Evolutionary conservation across 2,888 invertebrate species (phyloP), one percentile per base, ranked within the genome.

Genomic region (Hydrotaea diabolus): DNA sequence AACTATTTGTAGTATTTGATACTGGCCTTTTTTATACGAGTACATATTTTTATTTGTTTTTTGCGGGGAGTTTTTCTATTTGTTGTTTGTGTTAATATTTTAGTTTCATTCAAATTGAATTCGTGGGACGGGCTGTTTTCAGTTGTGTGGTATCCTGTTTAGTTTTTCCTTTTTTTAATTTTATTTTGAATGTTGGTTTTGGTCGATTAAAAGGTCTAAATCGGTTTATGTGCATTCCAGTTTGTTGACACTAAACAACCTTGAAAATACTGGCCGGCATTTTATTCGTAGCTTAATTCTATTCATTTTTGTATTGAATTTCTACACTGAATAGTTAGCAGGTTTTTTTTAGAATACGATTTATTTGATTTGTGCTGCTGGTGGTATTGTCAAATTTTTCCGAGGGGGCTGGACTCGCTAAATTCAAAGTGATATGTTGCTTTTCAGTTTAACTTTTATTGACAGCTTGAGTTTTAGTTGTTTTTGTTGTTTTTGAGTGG

Each of bases 171-270:
- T 64, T 36, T 74, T n/a, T n/a, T n/a, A n/a, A n/a, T n/a, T n/a
- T n/a, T n/a, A n/a, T 80, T 39, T 53, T 17, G 53, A 19, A 2
- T 2, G 15, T 62, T 62, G 62, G 36, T 80, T 80, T 78, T 77
- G 23, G 23, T 26, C 55, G 23, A 9, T 59, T 59, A 15, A 59
- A 15, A 59, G 26, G 59, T 26, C 59, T 59, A 59, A 23, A n/a
- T 19, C n/a, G 59, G 21, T 43, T 15, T 13, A 26, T 77, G 71
- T 77, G 69, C 46, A 72, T 17, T 69, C 64, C 77, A 31, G 2
- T 31, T 31, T 79, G 77, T 64, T 49, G 19, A 72, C 84, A 73
- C 78, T 82, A 73, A 77, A 73, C 77, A 74, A 85, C 85, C 85
- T 85, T 85, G 85, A 85, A 39, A 82, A 77, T 79, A 31, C 13